Percentiles rank a stretch among this genome's conserved stretches.
phyloP scores from a whole-genome alignment of 1,140 invertebrate genomes.

The Apis laboriosa region DNA sequence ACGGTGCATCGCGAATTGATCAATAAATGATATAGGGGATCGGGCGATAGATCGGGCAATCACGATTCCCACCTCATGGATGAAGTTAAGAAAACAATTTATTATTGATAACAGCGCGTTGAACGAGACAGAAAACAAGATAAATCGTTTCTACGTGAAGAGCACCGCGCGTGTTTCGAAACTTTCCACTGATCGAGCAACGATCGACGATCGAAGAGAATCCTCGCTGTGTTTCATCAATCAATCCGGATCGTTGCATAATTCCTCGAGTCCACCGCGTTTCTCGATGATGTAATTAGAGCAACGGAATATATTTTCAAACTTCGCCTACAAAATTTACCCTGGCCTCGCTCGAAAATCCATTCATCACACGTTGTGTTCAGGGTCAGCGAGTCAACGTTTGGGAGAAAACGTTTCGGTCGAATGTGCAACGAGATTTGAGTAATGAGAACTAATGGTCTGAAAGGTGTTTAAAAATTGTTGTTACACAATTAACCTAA shows the following conservation, averaged over 20 bases:
- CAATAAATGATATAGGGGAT: slow-evolving; percentile 33
- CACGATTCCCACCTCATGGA: slow-evolving; percentile 9
- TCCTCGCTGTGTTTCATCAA: slow-evolving; percentile 16
- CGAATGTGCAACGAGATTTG: background rate
- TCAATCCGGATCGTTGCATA: slow-evolving; percentile 27
- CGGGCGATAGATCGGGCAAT: slow-evolving; percentile 34
- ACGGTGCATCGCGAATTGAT: slow-evolving; percentile 34
- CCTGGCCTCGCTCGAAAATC: background rate
- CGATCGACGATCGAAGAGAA: background rate
- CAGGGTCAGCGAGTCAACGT: slow-evolving; percentile 22
- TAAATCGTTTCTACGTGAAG: slow-evolving; percentile 39
- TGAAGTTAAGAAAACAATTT: slow-evolving; percentile 44
- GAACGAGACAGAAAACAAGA: slow-evolving; percentile 20
- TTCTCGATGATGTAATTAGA: slow-evolving; percentile 13
- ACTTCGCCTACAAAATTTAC: slow-evolving; percentile 1
- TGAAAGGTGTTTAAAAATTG: background rate
- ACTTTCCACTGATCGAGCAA: background rate
- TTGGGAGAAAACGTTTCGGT: background rate
- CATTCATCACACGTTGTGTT: slow-evolving; percentile 29
- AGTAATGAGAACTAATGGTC: no score
- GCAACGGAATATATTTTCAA: slow-evolving; percentile 5
- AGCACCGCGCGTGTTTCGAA: background rate
- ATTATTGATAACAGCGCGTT: slow-evolving; percentile 39
- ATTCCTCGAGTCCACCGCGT: background rate
- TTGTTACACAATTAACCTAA: background rate